Conservation (phyloP, 64 coral and sea anemone genomes). For the Actinia tenebrosa region DNA sequence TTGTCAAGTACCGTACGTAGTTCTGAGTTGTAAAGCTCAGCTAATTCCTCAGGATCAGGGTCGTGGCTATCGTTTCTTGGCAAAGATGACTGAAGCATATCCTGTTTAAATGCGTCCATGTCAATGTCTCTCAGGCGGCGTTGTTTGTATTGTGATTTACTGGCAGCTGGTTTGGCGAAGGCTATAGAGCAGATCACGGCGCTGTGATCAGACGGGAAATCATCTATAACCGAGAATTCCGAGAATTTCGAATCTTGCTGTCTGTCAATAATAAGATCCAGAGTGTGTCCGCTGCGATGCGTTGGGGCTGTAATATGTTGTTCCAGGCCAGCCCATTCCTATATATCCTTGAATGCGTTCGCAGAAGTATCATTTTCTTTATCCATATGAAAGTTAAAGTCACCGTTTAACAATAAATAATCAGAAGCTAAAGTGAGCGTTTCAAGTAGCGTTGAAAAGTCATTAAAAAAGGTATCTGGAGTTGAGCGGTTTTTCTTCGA, state of each 20-base stretch:
- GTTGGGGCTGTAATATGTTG: not conserved
- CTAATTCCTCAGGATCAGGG: not conserved
- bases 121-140: constrained; percentile 34
- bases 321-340: constrained; percentile 14
- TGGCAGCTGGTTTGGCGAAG: constrained; percentile 23
- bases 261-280: constrained; percentile 37
- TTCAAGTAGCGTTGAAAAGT: constrained; percentile 26
- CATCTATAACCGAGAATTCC: not conserved
- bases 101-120: not conserved
- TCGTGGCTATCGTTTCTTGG: too few species aligned
- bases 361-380: not conserved
- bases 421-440: not conserved
- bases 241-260: not conserved
- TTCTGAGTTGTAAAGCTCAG: constrained; percentile 34
- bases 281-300: constrained; percentile 27
- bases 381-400: constrained; percentile 29
- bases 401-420: constrained; percentile 11
- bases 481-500: constrained; percentile 25
- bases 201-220: constrained; percentile 27
- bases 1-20: constrained; percentile 34
- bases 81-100: too few species aligned
- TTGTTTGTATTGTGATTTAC: too few species aligned
- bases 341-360: not conserved
- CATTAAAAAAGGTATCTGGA: not conserved
- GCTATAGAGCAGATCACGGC: constrained; percentile 29